Evolutionary conservation across 2,888 invertebrate genomes (phyloP), one percentile per base, ranked within the genome.

Genomic region (Ypsolopha sequella): DNA sequence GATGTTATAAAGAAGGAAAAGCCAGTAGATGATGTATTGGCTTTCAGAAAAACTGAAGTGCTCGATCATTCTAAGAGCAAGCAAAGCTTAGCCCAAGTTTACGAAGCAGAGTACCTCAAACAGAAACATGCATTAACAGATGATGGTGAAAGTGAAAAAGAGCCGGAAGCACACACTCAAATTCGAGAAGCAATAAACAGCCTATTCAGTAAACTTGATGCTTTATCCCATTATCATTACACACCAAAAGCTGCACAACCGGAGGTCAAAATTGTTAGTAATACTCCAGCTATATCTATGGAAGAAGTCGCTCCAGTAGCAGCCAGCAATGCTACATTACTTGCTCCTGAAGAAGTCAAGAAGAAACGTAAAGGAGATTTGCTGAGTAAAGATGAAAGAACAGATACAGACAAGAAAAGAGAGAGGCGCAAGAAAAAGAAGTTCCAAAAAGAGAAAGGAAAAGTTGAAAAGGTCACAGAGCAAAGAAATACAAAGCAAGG

Each of bases 31-130:
- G 93, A 94, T 9, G 92, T 95, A 2, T 85, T 92, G 45, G 93
- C 94, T 55, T 98, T 93, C 71, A 95, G 95, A 64, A 97, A 98
- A 68, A 91, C 94, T 57, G 87, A 97, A 52, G 90, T 96, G 0
- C 80, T 99, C 45, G 94, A 99, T 75, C 96, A 97, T 61, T 95
- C 97, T 64, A 98, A 98, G 69, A 97, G 97, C 65, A 97, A 98
- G 80, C 87, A 93, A 55, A 97, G 97, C 50, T 88, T 99, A 50
- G 95, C 97, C 0, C 93, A 99, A 80, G 93, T 99, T 47, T 99
- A 99, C 65, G 99, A 99, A 81, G 91, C 93, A 57, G 94, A 95
- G 69, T 96, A 91, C 66, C 76, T 95, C 1, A 88, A 92, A 54
- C 92, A 95, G 66, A 87, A 90, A 62, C 87, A 89, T 56, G 87